These are phyloP conservation scores for Leuciscus idus DNA, from an alignment of 2,113 vertebrate genomes.

Conservation along the genomic window DNA sequence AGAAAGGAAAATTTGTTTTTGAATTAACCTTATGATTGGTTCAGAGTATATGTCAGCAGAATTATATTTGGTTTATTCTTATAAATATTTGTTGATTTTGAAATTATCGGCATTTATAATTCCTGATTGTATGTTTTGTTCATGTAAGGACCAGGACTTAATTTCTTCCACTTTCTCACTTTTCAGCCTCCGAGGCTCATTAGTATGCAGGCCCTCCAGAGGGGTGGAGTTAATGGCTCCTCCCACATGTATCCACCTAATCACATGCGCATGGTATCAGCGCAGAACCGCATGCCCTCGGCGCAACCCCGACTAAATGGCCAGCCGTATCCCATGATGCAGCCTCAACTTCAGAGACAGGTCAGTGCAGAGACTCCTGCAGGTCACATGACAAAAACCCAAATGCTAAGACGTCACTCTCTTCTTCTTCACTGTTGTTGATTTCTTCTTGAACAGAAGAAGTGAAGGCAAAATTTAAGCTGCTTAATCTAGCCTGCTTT, in stretches of 20 bases:
- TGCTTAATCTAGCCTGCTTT: too few relatives aligned
- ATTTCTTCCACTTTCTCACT: conserved; percentile 37
- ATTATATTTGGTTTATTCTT: neutral
- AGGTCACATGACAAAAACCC: neutral
- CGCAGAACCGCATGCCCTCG: conserved; percentile 81
- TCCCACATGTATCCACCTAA: conserved; percentile 88
- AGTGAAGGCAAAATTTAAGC: neutral
- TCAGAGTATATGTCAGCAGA: neutral
- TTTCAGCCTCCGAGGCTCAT: conserved; percentile 96
- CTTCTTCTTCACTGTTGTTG: neutral
- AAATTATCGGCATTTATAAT: neutral
- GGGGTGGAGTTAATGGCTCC: conserved; percentile 92
- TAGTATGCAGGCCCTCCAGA: conserved; percentile 95
- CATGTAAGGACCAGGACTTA: neutral
- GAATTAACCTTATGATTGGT: neutral
- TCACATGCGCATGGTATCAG: conserved; percentile 92
- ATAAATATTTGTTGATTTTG: neutral
- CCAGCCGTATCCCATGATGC: conserved; percentile 95
- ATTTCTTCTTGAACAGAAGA: neutral
- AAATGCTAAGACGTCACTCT: neutral
- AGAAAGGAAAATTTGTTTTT: neutral
- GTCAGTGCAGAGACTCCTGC: conserved; percentile 74
- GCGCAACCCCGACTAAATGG: conserved; percentile 91
- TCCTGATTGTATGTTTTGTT: conserved; percentile 2
- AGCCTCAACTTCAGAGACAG: conserved; percentile 98